Base-by-base conservation (phyloP, 2,797 vertebrate species). In the Sebastes alutus region DNA sequence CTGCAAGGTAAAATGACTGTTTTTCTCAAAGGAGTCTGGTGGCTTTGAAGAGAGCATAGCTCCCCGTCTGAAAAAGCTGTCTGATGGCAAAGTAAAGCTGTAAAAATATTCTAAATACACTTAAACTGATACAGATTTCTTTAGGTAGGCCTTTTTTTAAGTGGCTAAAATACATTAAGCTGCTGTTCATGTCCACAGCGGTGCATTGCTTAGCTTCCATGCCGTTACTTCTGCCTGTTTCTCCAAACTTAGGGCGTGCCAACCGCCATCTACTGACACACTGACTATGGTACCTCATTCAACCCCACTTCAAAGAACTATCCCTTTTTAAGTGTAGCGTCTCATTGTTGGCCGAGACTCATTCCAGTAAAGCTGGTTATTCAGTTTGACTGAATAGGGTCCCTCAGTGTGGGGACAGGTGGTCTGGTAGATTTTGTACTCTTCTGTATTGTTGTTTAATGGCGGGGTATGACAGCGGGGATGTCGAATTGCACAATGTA, bases 401-500 rank as follows among this genome's bases (percentile, higher is more conserved):
- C 78, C 87, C 38, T 78, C 38, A 25, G 62, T 29, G 52, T 69
- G 77, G 56, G 77, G 67, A 56, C 64, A 23, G 63, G 11, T 30
- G 71, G 54, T 76, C 70, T 29, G 61, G 35, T 67, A 12, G 81
- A 72, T 79, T 82, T 87, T 89, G 27, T 89, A 87, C 77, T 82
- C 64, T 67, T 72, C 68, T 77, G 46, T 81, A 22, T 72, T 22
- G 59, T 80, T 35, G 54, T 72, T 46, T 80, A 23, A 67, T 49
- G 8, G 38, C 23, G 23, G 61, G 81, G 60, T 66, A 27, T 54
- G 22, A 78, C 73, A 71, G 74, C 2, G 29, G 82, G 77, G 88
- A 76, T 68, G 79, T 77, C 23, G 5, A 77, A 82, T 87, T 88
- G 89, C 91, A 91, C 90, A 92, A 93, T 92, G 92, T 93, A 94